Conservation (phyloP, 2,888 invertebrate species). For the Caenorhabditis uteleia region DNA sequence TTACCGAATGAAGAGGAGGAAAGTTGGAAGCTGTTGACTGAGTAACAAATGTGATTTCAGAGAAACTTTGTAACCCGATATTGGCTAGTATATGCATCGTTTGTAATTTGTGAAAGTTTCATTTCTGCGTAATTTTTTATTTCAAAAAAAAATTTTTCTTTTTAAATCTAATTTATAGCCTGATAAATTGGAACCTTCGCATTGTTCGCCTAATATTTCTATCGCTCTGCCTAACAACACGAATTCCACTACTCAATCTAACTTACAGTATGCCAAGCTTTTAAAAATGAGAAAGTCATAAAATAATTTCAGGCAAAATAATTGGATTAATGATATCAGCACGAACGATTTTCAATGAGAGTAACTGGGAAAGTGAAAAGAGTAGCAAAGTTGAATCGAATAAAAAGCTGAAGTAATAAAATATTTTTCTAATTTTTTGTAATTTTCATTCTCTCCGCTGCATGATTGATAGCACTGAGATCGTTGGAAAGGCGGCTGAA, state of each 20-base stretch:
- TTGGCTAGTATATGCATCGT: slow-evolving; percentile 26
- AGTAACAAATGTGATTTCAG: neutral
- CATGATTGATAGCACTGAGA: slow-evolving; percentile 34
- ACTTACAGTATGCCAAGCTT: neutral
- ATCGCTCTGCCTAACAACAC: slow-evolving; percentile 20
- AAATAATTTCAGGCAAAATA: too few relatives aligned
- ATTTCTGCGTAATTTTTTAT: slow-evolving; percentile 11
- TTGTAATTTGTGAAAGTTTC: slow-evolving; percentile 17
- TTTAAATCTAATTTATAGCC: slow-evolving; percentile 14
- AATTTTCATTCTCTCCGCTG: slow-evolving; percentile 40
- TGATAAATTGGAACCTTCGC: slow-evolving; percentile 30
- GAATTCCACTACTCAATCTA: slow-evolving; percentile 17
- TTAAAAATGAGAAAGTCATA: too few relatives aligned
- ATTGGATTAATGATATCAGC: too few relatives aligned
- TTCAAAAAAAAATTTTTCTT: neutral
- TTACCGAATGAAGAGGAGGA: slow-evolving; percentile 1
- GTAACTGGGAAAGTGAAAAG: too few relatives aligned
- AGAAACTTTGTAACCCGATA: slow-evolving; percentile 15
- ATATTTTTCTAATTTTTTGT: neutral
- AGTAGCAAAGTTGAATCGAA: too few relatives aligned
- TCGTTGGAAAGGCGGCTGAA: slow-evolving; percentile 33
- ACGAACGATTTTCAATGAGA: too few relatives aligned
- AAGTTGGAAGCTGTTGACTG: neutral
- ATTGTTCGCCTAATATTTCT: slow-evolving; percentile 22
- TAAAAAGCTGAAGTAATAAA: too few relatives aligned